Base-by-base conservation (phyloP, 2,797 vertebrate genomes). In the Bradypodion ventrale region DNA sequence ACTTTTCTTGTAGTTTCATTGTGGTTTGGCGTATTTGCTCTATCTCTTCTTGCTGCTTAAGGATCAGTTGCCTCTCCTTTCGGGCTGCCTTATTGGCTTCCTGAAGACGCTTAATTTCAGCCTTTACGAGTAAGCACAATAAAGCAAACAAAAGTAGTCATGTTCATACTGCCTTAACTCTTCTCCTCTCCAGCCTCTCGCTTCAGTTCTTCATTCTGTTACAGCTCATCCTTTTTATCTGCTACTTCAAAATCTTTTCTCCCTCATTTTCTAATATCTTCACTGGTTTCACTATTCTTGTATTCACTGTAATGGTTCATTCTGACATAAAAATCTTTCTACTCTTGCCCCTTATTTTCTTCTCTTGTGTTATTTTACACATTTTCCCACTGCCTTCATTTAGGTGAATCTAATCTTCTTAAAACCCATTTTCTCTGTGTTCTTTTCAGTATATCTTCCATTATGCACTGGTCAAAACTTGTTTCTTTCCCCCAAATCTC, bases 1-100 rank as follows among this genome's bases (percentile, higher is more conserved):
- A 95, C 86, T 98, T 98, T 89, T 99, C 98, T 89, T 98, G 98
- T 27, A 99, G 95, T 89, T 97, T 97, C 78, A 98, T 95, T 1
- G 98, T 99, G 12, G 97, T 97, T 87, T 97, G 97, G 73, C 97
- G 97, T 94, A 99, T 99, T 37, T 97, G 96, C 92, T 98, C 97
- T 63, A 99, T 99, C 91, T 99, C 98, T 0, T 97, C 97, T 94
- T 99, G 99, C 92, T 99, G 98, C 90, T 99, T 99, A 63, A 99
- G 95, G 91, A 99, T 96, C 84, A 99, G 94, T 74, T 98, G 98
- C 59, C 98, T 97, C 91, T 99, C 98, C 92, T 98, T 98, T 73
- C 98, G 97, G 52, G 99, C 99, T 76, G 98, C 98, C 91, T 97
- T 98, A 93, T 97, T 99, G 29, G 98, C 99, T 92, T 99, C 99